phyloP scores from a whole-genome alignment of 2,113 vertebrate species.

The Cinclus cinclus region DNA sequence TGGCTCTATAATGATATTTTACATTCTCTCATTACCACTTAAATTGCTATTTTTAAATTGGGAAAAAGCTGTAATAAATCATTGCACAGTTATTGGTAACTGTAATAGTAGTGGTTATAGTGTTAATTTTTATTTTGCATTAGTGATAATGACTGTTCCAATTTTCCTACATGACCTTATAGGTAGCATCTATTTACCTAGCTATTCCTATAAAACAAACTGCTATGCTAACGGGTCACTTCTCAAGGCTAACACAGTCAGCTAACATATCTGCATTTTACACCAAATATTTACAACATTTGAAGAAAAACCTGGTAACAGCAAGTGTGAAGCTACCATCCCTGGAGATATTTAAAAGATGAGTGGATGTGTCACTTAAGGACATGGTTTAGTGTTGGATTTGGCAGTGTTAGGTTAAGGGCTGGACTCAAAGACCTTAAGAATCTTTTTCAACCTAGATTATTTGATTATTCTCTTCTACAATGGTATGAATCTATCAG shows the following conservation, averaged over 20 bases:
- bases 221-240: not conserved
- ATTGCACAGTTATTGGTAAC: not conserved
- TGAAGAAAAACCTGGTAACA: not conserved
- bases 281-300: not conserved
- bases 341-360: not conserved
- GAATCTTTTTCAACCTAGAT: not conserved
- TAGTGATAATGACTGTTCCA: not conserved
- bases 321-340: not conserved
- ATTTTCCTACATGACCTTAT: not conserved
- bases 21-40: constrained; percentile 17
- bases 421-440: not conserved
- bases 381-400: not conserved
- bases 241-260: not conserved
- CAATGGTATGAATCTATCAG: accelerated
- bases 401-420: not conserved
- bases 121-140: not conserved
- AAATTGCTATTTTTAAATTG: constrained; percentile 18
- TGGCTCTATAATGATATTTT: constrained; percentile 2
- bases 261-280: not conserved
- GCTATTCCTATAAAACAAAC: not conserved
- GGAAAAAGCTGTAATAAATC: not conserved
- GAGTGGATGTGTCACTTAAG: not conserved
- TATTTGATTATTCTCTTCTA: not conserved
- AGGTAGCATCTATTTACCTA: not conserved
- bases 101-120: not conserved